Evolutionary conservation across 2,797 vertebrate genomes (phyloP).

Genomic region (Rhyacichthys aspro): DNA sequence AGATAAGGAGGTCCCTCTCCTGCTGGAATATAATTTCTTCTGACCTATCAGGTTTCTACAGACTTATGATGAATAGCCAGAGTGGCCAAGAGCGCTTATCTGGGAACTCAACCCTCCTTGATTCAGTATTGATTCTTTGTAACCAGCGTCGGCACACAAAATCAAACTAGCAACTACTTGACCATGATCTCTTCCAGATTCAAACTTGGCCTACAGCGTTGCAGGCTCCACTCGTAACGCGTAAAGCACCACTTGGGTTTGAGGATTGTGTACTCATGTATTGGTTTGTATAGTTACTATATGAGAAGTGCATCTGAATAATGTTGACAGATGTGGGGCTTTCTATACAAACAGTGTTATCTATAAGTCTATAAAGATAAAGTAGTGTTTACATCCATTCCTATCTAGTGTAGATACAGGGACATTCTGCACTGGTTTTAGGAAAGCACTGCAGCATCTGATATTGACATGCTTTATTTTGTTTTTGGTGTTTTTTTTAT

Average conservation of each 20-base stretch:
- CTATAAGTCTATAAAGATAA: neutral
- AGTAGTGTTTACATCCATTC: too few relatives aligned
- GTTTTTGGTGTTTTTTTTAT: too few relatives aligned
- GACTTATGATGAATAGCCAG: constrained; percentile 98
- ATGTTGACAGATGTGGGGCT: neutral
- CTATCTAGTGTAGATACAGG: too few relatives aligned
- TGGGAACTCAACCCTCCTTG: constrained; percentile 90
- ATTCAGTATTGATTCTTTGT: constrained; percentile 98
- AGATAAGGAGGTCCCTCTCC: constrained; percentile 94
- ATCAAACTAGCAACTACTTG: constrained; percentile 89
- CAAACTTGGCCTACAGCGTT: constrained; percentile 70
- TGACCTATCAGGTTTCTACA: constrained; percentile 96
- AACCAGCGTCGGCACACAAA: constrained; percentile 89
- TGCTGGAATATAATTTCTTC: constrained; percentile 97
- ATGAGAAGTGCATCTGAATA: neutral
- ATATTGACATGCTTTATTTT: too few relatives aligned
- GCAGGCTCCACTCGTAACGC: constrained; percentile 14
- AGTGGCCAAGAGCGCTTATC: constrained; percentile 93
- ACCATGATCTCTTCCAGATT: constrained; percentile 89
- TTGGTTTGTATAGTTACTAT: constrained; percentile 1
- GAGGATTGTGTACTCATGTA: constrained; percentile 7
- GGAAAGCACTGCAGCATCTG: too few relatives aligned
- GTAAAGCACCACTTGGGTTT: constrained; percentile 32
- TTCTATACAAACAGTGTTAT: too few relatives aligned
- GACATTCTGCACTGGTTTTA: too few relatives aligned